Percentiles rank a stretch among this genome's conserved stretches.
These are phyloP conservation scores for Dipus sagitta DNA, from an alignment of 2,797 vertebrate genomes.

Conservation along the genomic window DNA sequence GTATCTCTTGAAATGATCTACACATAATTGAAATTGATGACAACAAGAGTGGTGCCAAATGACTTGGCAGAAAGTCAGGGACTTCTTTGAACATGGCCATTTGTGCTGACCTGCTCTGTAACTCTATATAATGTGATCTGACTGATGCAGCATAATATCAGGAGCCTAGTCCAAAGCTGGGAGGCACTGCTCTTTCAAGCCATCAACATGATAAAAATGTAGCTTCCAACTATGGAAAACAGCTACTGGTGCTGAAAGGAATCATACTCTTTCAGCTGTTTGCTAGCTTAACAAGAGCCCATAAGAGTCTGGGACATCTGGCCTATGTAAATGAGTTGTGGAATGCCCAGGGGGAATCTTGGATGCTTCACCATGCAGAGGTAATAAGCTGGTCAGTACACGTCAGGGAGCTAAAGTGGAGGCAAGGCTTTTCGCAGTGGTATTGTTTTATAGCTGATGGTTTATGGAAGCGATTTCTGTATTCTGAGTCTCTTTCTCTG, in stretches of 20 bases:
- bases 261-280: conserved; percentile 46
- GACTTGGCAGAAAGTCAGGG: conserved; percentile 85
- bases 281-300: not conserved
- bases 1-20: conserved; percentile 87
- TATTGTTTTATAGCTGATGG: not conserved
- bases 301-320: not conserved
- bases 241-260: conserved; percentile 63
- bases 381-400: not conserved
- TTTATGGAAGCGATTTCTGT: not conserved
- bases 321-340: not conserved
- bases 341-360: not conserved
- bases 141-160: conserved; percentile 78
- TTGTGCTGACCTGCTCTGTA: conserved; percentile 85
- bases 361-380: not conserved
- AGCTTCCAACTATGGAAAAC: conserved; percentile 67
- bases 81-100: conserved; percentile 77
- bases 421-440: not conserved
- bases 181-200: conserved; percentile 74
- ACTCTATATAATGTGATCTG: conserved; percentile 83
- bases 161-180: conserved; percentile 74
- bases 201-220: conserved; percentile 67
- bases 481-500: not conserved
- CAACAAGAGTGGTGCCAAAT: conserved; percentile 85
- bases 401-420: not conserved
- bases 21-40: conserved; percentile 89